Base-by-base conservation (phyloP, 2,797 vertebrate species). In the Ficedula albicollis region DNA sequence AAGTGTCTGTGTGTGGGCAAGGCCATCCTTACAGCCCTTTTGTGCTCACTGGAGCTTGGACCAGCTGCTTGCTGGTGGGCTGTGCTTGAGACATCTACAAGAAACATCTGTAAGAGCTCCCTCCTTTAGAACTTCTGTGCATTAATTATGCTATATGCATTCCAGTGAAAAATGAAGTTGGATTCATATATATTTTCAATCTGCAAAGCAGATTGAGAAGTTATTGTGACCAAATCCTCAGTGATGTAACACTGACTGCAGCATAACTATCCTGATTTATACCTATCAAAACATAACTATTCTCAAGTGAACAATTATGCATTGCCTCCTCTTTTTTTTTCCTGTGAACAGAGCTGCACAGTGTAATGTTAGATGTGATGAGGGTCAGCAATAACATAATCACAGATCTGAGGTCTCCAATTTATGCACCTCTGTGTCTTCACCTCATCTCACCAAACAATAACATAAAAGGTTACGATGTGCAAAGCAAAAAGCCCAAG, bases 381-480 rank as follows among this genome's bases (percentile, higher is more conserved):
- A 89, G 92, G 91, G 93, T 96, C 88, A 94, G 83, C 80, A 82
- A 69, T 58, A 95, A 95, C 84, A 92, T 90, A 89, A 96, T 95
- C 90, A 91, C 80, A 90, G 85, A 87, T 49, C 87, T 72, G 70
- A 95, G 81, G 91, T 95, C 90, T 91, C 85, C 88, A 83, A 93
- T 93, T 96, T 95, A 95, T 80, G 80, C 0, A 44, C 43, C 74
- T 87, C 83, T 84, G 94, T 87, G 90, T 94, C 94, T 96, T 96
- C 93, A 95, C 93, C 88, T 95, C 89, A 84, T 93, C 82, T 94
- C 68, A 77, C 77, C 70, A 95, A 95, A 94, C 54, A 85, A 89
- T 95, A 92, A 92, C 94, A 90, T 90, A 94, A 96, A 95, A 97
- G 96, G 96, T 97, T 96, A 96, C 2, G 1, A 87, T 46, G 90